phyloP scores from a whole-genome alignment of 2,888 invertebrate genomes.

The Philereme vetulata region DNA sequence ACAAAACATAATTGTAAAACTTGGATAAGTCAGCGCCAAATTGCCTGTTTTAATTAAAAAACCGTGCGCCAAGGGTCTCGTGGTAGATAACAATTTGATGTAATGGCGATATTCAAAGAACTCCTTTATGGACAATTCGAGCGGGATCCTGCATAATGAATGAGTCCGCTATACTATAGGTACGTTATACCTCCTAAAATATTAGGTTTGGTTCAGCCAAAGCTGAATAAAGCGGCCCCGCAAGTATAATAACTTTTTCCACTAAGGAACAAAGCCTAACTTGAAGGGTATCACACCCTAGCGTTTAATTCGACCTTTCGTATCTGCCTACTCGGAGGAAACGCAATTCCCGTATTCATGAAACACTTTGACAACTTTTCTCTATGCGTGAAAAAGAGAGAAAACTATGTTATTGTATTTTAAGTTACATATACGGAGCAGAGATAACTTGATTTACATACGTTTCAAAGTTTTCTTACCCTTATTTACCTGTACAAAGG shows the following conservation, averaged over 20 bases:
- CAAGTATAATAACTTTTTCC: constrained; percentile 40
- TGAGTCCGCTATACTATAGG: constrained; percentile 47
- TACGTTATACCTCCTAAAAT: constrained; percentile 32
- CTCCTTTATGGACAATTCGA: constrained; percentile 66
- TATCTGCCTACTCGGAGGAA: constrained; percentile 34
- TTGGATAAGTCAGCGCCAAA: constrained; percentile 68
- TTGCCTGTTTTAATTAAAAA: constrained; percentile 77
- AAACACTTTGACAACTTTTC: constrained; percentile 49
- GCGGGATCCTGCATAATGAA: constrained; percentile 68
- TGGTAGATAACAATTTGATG: constrained; percentile 74
- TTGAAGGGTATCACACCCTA: constrained; percentile 41
- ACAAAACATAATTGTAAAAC: constrained; percentile 67
- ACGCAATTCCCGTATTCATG: constrained; percentile 49
- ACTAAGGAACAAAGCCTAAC: constrained; percentile 40
- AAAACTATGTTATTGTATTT: constrained; percentile 52
- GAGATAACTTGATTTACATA: constrained; percentile 66
- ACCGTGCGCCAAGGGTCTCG: constrained; percentile 63
- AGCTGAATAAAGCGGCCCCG: constrained; percentile 35
- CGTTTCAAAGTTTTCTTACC: constrained; percentile 56
- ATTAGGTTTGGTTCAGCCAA: constrained; percentile 36
- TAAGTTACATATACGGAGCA: constrained; percentile 59
- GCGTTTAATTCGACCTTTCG: constrained; percentile 41
- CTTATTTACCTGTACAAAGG: constrained; percentile 59
- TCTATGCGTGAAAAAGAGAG: constrained; percentile 41
- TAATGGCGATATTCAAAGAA: constrained; percentile 71